These are phyloP conservation scores for Autographa gamma DNA, from an alignment of 2,888 invertebrate genomes.

Conservation along the genomic window DNA sequence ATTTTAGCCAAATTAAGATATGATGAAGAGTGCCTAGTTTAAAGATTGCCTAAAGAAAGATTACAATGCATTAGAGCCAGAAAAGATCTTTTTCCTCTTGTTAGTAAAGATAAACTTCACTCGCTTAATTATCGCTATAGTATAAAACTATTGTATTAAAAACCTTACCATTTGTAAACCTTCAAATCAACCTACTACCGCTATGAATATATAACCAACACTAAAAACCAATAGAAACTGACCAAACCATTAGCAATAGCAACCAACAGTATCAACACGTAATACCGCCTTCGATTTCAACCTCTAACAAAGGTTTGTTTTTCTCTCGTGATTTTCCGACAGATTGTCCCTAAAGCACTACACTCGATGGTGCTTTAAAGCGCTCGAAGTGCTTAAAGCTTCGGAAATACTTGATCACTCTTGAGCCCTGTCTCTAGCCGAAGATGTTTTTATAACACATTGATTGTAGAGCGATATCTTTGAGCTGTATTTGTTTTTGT, in stretches of 20 bases:
- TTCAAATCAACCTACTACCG: no score
- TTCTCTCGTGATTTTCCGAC: conserved; percentile 80
- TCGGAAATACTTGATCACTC: conserved; percentile 64
- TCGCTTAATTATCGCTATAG: no score
- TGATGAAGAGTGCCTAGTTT: no score
- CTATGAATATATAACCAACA: no score
- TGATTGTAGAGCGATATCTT: conserved; percentile 33
- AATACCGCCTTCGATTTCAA: conserved; percentile 59
- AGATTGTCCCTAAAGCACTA: conserved; percentile 69
- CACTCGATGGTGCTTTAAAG: conserved; percentile 62
- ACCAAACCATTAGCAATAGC: background rate
- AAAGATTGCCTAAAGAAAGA: no score
- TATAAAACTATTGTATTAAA: no score
- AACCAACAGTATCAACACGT: conserved; percentile 52
- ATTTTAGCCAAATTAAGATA: no score
- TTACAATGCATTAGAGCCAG: no score
- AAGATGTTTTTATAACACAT: conserved; percentile 47
- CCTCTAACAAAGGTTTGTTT: conserved; percentile 75
- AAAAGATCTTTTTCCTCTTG: no score
- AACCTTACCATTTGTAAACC: no score
- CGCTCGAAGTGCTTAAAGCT: conserved; percentile 53
- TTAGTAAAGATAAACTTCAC: no score
- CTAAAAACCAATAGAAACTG: background rate
- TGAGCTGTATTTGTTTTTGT: conserved; percentile 12
- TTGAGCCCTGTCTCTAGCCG: conserved; percentile 38